phyloP scores from a whole-genome alignment of 1,140 invertebrate species.

The Cotesia chilonis region DNA sequence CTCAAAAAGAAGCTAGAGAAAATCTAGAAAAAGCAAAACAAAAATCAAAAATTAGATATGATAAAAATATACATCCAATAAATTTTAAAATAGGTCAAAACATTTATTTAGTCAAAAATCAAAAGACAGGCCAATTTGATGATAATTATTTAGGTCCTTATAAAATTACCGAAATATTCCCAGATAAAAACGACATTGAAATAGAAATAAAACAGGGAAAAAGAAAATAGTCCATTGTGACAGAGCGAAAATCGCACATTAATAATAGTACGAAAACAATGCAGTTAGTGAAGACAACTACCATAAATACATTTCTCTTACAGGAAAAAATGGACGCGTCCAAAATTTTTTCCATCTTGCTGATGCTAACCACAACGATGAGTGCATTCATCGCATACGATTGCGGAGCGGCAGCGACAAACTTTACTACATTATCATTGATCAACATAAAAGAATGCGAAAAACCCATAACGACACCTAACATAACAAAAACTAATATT shows the following conservation, averaged over 20 bases:
- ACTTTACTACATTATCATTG: conserved; percentile 25
- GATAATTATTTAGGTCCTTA: conserved; percentile 25
- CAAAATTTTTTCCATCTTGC: too few species aligned
- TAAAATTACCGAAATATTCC: too few species aligned
- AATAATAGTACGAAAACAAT: neutral
- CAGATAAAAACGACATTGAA: too few species aligned
- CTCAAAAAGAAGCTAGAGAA: neutral
- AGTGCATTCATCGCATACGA: conserved; percentile 10
- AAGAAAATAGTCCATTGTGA: too few species aligned
- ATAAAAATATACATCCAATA: neutral
- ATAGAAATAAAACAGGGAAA: too few species aligned
- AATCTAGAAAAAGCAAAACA: conserved; percentile 26
- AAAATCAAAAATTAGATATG: conserved; percentile 26
- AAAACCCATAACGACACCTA: neutral
- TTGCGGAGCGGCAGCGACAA: conserved; percentile 4
- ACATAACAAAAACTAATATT: neutral
- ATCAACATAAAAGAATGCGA: conserved; percentile 22
- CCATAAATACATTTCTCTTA: neutral
- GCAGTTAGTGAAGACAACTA: too few species aligned
- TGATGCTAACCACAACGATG: too few species aligned
- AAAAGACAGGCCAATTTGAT: neutral
- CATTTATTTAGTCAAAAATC: conserved; percentile 16
- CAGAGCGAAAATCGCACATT: conserved; percentile 9
- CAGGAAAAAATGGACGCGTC: conserved; percentile 11
- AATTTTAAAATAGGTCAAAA: conserved; percentile 11